Evolutionary conservation across 2,888 invertebrate genomes (phyloP).

Genomic region (Acrocyrtus sp.): DNA sequence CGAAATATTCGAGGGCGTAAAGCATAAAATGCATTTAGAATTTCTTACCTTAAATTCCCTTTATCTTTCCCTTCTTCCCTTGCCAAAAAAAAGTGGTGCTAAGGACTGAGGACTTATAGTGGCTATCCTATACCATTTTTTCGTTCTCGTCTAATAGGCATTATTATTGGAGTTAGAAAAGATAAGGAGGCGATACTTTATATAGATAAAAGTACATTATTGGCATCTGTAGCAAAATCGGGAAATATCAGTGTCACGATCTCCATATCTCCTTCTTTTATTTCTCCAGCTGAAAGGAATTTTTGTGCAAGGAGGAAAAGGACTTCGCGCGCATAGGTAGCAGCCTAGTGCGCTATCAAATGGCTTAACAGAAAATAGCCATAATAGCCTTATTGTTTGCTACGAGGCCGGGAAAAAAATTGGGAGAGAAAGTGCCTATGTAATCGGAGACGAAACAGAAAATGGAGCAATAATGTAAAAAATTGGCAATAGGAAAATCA

Average conservation of each 20-base stretch:
- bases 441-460: slow-evolving; percentile 27
- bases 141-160: background rate
- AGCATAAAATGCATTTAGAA: no score
- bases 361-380: background rate
- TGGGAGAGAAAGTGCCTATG: background rate
- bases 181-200: background rate
- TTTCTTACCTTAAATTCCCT: background rate
- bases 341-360: no score
- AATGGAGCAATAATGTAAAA: slow-evolving; percentile 53
- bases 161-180: background rate
- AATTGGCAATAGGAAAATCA: slow-evolving; percentile 53
- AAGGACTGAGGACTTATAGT: no score
- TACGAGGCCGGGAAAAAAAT: background rate
- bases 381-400: background rate
- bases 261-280: background rate
- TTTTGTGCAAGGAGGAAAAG: no score
- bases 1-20: no score
- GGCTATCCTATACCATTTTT: background rate
- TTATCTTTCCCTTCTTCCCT: background rate
- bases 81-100: background rate
- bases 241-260: slow-evolving; percentile 20
- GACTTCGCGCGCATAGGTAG: no score
- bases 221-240: slow-evolving; percentile 29
- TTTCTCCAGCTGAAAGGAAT: background rate
- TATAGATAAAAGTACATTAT: slow-evolving; percentile 26